phyloP scores from a whole-genome alignment of 2,113 vertebrate genomes.

The Heptranchias perlo region DNA sequence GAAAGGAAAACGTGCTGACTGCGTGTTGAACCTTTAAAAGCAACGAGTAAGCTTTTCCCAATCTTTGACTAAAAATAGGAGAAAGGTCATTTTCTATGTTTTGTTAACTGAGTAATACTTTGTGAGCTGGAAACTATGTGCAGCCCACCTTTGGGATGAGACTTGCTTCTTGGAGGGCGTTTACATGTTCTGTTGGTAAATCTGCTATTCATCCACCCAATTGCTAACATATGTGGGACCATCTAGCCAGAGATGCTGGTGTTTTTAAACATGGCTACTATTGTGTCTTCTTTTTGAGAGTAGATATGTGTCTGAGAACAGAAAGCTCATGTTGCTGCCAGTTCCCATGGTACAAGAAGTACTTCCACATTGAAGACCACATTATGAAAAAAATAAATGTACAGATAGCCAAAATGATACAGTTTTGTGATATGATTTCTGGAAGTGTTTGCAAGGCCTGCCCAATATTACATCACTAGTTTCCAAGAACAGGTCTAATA shows the following conservation, averaged over 20 bases:
- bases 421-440: not conserved
- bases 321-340: not conserved
- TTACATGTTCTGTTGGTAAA: constrained; percentile 2
- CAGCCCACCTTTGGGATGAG: constrained; percentile 26
- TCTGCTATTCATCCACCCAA: constrained; percentile 22
- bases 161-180: not conserved
- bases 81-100: constrained; percentile 29
- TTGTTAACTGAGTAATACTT: constrained; percentile 2
- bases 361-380: not conserved
- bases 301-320: not conserved
- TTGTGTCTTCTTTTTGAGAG: not conserved
- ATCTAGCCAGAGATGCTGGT: not conserved
- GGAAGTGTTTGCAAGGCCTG: not conserved
- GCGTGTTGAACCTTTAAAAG: not conserved
- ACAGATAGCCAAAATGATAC: not conserved
- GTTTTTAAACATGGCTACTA: not conserved
- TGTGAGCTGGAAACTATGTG: not conserved
- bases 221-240: constrained; percentile 24
- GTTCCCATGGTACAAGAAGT: not conserved
- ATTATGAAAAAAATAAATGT: not conserved
- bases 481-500: constrained; percentile 21
- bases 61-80: not conserved
- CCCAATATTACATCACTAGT: constrained; percentile 21
- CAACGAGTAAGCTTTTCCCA: not conserved
- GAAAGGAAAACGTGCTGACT: not conserved